Conservation (phyloP, 1,140 invertebrate genomes). For the Heliothis subflexa region DNA sequence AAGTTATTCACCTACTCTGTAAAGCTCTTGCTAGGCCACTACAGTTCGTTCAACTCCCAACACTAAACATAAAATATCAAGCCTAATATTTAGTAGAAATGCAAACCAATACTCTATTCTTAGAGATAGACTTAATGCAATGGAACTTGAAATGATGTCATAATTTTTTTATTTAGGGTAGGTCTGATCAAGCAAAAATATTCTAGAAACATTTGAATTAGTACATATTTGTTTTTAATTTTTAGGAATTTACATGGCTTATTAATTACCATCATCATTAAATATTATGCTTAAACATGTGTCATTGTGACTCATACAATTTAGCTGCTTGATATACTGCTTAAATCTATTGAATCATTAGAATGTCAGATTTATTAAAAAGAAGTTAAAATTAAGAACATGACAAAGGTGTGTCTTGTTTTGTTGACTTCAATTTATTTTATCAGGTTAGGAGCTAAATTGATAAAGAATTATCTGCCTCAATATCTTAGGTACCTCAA, state of each 20-base stretch:
- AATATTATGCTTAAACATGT: too few species aligned
- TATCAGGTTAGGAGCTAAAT: conserved; percentile 6
- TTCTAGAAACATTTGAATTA: too few species aligned
- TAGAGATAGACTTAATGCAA: too few species aligned
- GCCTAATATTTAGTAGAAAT: neutral
- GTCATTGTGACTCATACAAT: neutral
- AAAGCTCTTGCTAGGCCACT: neutral
- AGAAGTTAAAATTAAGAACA: neutral
- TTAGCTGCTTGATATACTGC: neutral
- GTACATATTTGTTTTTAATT: too few species aligned
- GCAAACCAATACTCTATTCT: neutral
- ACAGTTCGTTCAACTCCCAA: conserved; percentile 3
- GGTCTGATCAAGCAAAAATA: too few species aligned
- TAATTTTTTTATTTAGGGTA: too few species aligned
- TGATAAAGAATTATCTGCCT: conserved; percentile 9
- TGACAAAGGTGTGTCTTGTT: conserved; percentile 34
- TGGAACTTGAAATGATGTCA: too few species aligned
- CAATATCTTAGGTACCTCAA: conserved; percentile 17
- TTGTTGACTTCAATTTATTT: conserved; percentile 14
- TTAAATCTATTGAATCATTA: too few species aligned
- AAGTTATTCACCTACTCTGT: neutral
- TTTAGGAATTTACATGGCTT: too few species aligned
- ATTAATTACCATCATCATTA: too few species aligned
- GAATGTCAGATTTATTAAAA: neutral
- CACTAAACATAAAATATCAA: conserved; percentile 1